phyloP scores from a whole-genome alignment of 2,888 invertebrate genomes.

The Arrhopalites spinosus region DNA sequence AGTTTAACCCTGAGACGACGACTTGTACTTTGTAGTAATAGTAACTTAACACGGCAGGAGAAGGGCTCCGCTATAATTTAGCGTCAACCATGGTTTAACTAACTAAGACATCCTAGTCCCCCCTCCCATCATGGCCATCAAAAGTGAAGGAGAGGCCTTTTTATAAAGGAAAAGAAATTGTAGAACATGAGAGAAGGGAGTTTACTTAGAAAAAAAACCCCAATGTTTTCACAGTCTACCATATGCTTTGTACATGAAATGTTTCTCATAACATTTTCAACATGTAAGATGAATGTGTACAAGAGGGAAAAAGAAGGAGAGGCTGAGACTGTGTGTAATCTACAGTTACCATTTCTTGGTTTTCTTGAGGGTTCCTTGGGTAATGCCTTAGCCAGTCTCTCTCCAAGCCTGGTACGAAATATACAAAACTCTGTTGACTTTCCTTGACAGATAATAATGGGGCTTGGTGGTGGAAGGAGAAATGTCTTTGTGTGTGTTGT shows the following conservation, averaged over 20 bases:
- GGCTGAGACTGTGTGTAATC: constrained; percentile 8
- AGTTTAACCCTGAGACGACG: no score
- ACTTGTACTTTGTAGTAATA: no score
- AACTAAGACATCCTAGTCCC: background rate
- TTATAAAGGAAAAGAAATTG: no score
- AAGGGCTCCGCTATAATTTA: background rate
- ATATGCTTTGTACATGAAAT: background rate
- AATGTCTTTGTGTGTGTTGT: background rate
- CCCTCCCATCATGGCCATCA: background rate
- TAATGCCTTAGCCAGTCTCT: no score
- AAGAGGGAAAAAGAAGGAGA: background rate
- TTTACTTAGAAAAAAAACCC: no score
- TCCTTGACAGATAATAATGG: constrained; percentile 37
- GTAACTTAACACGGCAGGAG: no score
- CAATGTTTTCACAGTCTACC: background rate
- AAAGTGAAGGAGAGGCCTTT: no score
- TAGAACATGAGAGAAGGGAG: no score
- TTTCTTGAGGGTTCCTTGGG: no score
- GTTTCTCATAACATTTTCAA: background rate
- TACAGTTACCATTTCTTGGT: constrained; percentile 10
- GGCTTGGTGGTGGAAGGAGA: background rate
- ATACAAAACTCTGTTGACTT: constrained; percentile 33
- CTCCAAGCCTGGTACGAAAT: constrained; percentile 8
- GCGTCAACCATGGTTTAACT: constrained; percentile 2
- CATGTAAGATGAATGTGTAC: no score